Evolutionary conservation across 2,888 invertebrate species (phyloP), one percentile per base, ranked within the genome.

Genomic region (Neoascia interrupta): DNA sequence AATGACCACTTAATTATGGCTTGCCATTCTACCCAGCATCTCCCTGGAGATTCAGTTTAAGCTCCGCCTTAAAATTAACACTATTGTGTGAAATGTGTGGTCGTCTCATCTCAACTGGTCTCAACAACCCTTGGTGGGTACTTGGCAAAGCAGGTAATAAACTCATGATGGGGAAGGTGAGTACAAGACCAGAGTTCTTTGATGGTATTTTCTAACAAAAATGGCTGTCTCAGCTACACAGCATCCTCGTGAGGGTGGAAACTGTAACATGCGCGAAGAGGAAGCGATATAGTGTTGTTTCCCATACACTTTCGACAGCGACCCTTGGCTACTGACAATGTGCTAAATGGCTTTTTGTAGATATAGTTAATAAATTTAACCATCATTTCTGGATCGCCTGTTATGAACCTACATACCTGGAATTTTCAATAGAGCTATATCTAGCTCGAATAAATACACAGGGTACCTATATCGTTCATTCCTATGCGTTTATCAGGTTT

Each of bases 21-120:
- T 10, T 21, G 8, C 13, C 37, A 10, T n/a, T n/a, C n/a, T n/a
- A n/a, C n/a, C 28, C 63, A 72, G 53, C 72, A 63, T 54, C 72
- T 43, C 13, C 21, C 41, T 28, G 5, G 26, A 39, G 34, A 39
- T 34, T 51, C 21, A 5, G 45, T 76, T 54, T 37, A 66, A 81
- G 81, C 85, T 85, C 85, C 85, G 85, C 85, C 85, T 68, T 83
- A 39, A 79, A 81, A 83, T 83, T 82, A 82, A 81, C 83, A 83
- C 81, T 19, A 37, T 16, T 16, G 45, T 80, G 72, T 69, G 56
- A 70, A 63, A 58, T 60, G 18, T 34, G 56, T 53, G 23, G 58
- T 15, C 36, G 58, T 21, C 28, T 11, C 21, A n/a, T n/a, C n/a
- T n/a, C n/a, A n/a, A n/a, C n/a, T n/a, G n/a, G n/a, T n/a, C 5